These are phyloP conservation scores for Lithophane semibrunnea DNA, from an alignment of 2,888 invertebrate genomes.

Conservation along the genomic window DNA sequence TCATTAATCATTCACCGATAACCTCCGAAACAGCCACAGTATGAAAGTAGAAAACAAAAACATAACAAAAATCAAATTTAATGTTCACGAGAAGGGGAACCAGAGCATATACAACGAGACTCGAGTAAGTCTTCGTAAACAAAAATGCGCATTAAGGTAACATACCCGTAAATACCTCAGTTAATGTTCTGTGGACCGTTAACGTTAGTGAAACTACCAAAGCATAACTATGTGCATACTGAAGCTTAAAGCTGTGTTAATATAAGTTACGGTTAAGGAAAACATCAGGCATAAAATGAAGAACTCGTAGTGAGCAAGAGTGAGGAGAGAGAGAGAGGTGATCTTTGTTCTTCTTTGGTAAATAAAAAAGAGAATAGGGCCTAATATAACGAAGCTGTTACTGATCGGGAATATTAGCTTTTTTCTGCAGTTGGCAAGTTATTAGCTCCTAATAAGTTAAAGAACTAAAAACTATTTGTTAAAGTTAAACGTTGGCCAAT, in stretches of 20 bases:
- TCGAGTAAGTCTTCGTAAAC: conserved; percentile 26
- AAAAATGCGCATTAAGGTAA: conserved; percentile 48
- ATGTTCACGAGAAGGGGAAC: conserved; percentile 19
- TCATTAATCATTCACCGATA: no score
- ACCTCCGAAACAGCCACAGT: not conserved
- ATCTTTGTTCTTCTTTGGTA: no score
- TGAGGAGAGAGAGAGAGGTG: no score
- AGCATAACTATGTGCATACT: conserved; percentile 32
- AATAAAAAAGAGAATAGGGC: not conserved
- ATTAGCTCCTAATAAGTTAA: not conserved
- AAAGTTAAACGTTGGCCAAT: not conserved
- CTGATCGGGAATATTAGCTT: no score
- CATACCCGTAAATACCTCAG: conserved; percentile 39
- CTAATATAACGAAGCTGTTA: not conserved
- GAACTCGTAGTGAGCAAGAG: not conserved
- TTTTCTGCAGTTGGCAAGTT: not conserved
- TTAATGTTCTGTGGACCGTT: conserved; percentile 53
- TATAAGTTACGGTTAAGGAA: not conserved
- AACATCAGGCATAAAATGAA: no score
- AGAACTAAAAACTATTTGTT: not conserved
- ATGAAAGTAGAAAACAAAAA: conserved; percentile 17
- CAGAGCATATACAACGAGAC: conserved; percentile 30
- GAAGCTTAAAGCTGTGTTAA: conserved; percentile 3
- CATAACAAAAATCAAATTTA: conserved; percentile 38
- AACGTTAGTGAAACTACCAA: conserved; percentile 29